Evolutionary conservation across 2,797 vertebrate species (phyloP).

Genomic region (Vireo griseus): DNA sequence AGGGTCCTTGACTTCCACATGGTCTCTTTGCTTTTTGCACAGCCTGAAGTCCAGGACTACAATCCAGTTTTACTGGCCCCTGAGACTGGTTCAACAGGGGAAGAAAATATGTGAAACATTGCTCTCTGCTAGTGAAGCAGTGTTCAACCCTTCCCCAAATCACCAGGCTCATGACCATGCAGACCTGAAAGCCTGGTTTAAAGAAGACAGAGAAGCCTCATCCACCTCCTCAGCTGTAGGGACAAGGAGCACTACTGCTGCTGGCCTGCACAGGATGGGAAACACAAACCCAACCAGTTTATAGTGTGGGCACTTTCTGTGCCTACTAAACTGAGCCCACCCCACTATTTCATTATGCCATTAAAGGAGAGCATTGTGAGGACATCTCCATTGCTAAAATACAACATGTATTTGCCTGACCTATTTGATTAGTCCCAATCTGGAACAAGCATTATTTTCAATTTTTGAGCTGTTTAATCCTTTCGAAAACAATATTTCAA

Average conservation of each 20-base stretch:
- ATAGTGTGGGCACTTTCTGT: fast-evolving
- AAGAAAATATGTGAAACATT: neutral
- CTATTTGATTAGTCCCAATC: neutral
- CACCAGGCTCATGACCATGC: neutral
- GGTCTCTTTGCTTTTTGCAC: neutral
- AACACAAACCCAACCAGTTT: neutral
- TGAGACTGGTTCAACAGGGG: neutral
- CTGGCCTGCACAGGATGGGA: neutral
- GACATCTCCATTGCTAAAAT: neutral
- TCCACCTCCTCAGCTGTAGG: neutral
- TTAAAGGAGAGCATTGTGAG: neutral
- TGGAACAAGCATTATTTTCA: neutral
- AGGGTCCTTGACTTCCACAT: neutral
- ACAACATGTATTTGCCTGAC: neutral
- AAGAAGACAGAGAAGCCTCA: neutral
- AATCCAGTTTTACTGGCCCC: neutral
- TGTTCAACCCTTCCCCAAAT: neutral
- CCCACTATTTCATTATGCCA: neutral
- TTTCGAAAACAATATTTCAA: neutral
- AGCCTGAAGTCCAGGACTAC: neutral
- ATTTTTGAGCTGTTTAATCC: neutral
- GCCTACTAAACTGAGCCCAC: neutral
- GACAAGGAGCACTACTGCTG: neutral
- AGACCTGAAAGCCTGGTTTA: neutral
- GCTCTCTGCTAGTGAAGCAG: neutral